Percentiles rank a stretch among this genome's conserved stretches.
Evolutionary conservation across 2,797 vertebrate genomes (phyloP).

Genomic region (Helostoma temminkii): DNA sequence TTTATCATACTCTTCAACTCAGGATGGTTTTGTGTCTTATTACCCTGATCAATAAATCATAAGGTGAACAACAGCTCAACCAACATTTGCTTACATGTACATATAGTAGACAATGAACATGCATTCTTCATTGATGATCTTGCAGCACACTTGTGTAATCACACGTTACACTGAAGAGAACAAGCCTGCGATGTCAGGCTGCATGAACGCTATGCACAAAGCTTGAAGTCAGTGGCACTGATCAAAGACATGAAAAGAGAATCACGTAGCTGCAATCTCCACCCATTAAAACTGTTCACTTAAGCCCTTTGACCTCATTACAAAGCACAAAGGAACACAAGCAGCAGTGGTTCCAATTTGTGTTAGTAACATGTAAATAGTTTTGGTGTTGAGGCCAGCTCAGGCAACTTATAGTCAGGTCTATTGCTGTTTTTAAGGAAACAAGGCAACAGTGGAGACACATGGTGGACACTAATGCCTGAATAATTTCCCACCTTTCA

Average conservation of each 20-base stretch:
- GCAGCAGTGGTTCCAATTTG: slow-evolving; percentile 1
- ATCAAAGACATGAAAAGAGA: slow-evolving; percentile 62
- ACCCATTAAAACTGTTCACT: slow-evolving; percentile 51
- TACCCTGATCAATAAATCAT: slow-evolving; percentile 12
- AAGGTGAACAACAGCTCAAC: slow-evolving; percentile 13
- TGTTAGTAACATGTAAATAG: slow-evolving; percentile 20
- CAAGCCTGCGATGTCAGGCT: slow-evolving; percentile 31
- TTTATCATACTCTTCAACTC: slow-evolving; percentile 26
- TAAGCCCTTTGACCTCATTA: slow-evolving; percentile 55
- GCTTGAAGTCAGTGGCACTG: slow-evolving; percentile 28
- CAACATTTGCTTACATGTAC: neutral
- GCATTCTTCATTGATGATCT: neutral
- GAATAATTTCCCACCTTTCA: slow-evolving; percentile 17
- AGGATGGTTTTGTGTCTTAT: slow-evolving; percentile 27
- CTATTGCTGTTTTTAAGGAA: slow-evolving; percentile 20
- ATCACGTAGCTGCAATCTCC: slow-evolving; percentile 20
- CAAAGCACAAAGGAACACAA: slow-evolving; percentile 28
- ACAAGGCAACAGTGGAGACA: neutral
- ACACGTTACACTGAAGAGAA: slow-evolving; percentile 29
- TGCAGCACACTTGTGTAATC: neutral
- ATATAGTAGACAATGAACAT: neutral
- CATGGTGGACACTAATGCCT: slow-evolving; percentile 10
- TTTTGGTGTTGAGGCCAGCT: slow-evolving; percentile 5
- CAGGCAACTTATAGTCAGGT: neutral
- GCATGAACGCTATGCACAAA: neutral